phyloP scores from a whole-genome alignment of 2,113 vertebrate genomes.

The Collichthys lucidus region DNA sequence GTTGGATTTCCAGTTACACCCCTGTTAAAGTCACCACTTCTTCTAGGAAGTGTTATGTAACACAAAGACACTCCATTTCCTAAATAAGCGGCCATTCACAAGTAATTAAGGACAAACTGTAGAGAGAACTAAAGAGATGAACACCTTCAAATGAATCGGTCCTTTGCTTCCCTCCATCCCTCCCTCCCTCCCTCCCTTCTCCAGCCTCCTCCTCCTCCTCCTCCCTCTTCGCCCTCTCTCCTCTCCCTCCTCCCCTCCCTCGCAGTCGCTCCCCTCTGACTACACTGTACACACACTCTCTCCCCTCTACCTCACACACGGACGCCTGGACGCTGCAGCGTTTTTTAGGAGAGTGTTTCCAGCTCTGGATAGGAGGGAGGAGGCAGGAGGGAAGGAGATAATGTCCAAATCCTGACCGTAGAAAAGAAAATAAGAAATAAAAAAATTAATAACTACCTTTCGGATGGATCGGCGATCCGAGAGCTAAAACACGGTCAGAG shows the following conservation, averaged over 20 bases:
- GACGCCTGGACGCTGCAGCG: slow-evolving; percentile 84
- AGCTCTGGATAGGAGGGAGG: slow-evolving; percentile 78
- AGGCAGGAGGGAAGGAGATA: slow-evolving; percentile 69
- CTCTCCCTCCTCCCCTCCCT: slow-evolving; percentile 29
- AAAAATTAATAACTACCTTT: slow-evolving; percentile 24
- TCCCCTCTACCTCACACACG: slow-evolving; percentile 74
- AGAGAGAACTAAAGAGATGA: slow-evolving; percentile 61
- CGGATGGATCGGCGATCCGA: slow-evolving; percentile 77
- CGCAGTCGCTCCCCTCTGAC: slow-evolving; percentile 66
- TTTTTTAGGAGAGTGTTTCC: slow-evolving; percentile 77
- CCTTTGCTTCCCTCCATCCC: background rate
- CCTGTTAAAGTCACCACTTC: slow-evolving; percentile 17
- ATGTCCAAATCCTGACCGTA: slow-evolving; percentile 80
- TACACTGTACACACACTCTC: slow-evolving; percentile 71
- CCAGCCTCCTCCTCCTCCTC: slow-evolving; percentile 5
- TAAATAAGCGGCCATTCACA: slow-evolving; percentile 13
- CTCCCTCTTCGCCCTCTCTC: slow-evolving; percentile 6
- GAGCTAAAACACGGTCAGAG: slow-evolving; percentile 82
- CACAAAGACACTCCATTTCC: slow-evolving; percentile 17
- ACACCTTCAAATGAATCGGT: slow-evolving; percentile 30
- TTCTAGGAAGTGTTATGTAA: slow-evolving; percentile 37
- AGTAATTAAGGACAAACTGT: slow-evolving; percentile 54
- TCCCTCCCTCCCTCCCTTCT: background rate
- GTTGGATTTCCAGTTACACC: slow-evolving; percentile 8
- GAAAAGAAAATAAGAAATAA: slow-evolving; percentile 3